phyloP scores from a whole-genome alignment of 2,888 invertebrate genomes.

The Exephanes ischioxanthus region DNA sequence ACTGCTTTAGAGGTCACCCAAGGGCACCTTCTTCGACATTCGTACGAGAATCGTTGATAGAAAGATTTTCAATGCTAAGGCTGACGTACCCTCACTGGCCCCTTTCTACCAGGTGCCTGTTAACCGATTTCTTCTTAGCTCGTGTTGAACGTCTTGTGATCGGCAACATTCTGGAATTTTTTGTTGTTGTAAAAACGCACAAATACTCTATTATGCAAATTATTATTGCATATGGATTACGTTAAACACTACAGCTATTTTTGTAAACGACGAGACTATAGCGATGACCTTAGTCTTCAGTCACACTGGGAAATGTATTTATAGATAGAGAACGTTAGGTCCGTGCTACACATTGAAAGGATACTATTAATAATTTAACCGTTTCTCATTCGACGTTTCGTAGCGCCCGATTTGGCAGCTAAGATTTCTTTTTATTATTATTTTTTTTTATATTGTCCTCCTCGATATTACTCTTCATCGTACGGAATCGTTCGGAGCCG shows the following conservation, averaged over 20 bases:
- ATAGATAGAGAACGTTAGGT: conserved; percentile 30
- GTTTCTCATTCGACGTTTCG: conserved; percentile 21
- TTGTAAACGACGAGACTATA: not conserved
- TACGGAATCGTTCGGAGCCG: conserved; percentile 19
- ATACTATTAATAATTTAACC: conserved; percentile 37
- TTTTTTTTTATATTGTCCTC: not conserved
- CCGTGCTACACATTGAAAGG: conserved; percentile 9
- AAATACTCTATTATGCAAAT: not conserved
- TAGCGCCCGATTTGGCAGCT: conserved; percentile 17
- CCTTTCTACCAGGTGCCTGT: not conserved
- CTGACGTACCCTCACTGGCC: conserved; percentile 52
- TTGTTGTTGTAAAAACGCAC: not conserved
- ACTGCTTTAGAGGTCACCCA: conserved; percentile 77
- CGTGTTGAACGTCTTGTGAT: not conserved
- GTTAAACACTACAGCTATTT: conserved; percentile 16
- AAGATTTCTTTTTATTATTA: not conserved
- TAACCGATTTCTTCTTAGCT: not conserved
- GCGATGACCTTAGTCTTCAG: not conserved
- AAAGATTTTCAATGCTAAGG: conserved; percentile 69
- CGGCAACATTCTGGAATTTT: not conserved
- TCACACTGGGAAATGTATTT: conserved; percentile 12
- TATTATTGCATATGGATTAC: conserved; percentile 16
- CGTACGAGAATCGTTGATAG: conserved; percentile 67
- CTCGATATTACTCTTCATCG: conserved; percentile 24
- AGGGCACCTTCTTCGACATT: conserved; percentile 81